Conservation (phyloP, 1,140 invertebrate genomes). For the Harlomillsia oculata region DNA sequence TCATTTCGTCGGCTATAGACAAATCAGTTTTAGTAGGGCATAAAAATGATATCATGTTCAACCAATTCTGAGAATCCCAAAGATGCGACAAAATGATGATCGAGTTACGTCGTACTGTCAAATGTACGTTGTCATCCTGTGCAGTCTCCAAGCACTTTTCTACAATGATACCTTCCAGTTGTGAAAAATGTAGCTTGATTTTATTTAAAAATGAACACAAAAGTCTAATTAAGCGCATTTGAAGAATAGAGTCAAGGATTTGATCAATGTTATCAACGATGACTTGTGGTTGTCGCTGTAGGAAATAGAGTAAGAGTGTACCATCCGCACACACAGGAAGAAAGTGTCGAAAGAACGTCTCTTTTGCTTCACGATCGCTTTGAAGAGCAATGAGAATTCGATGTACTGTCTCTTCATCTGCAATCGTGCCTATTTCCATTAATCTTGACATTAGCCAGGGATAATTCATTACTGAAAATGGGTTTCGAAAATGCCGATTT, state of each 20-base stretch:
- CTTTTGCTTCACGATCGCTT: too few relatives aligned
- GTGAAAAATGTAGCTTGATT: conserved; percentile 17
- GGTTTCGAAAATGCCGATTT: too few relatives aligned
- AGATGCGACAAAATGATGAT: conserved; percentile 4
- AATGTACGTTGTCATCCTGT: conserved; percentile 2
- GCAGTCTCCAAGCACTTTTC: conserved; percentile 20
- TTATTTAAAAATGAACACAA: conserved; percentile 3
- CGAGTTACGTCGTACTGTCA: conserved; percentile 5
- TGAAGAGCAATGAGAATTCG: too few relatives aligned
- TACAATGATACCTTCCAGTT: conserved; percentile 9
- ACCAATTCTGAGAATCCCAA: conserved; percentile 13
- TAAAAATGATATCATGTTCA: conserved; percentile 14
- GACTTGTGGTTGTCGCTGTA: conserved; percentile 1
- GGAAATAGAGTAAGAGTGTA: too few relatives aligned
- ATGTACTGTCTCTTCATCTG: too few relatives aligned
- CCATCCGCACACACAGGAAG: too few relatives aligned
- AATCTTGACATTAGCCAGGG: conserved; percentile 1
- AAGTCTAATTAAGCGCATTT: background rate
- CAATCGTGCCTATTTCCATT: too few relatives aligned
- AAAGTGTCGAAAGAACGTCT: too few relatives aligned
- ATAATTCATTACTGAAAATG: background rate
- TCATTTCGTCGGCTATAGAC: background rate
- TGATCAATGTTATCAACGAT: background rate
- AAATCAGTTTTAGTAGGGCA: conserved; percentile 6
- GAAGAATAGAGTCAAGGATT: conserved; percentile 7